Evolutionary conservation across 2,888 invertebrate species (phyloP), one percentile per base, ranked within the genome.

Genomic region (Heliconius ethilla): DNA sequence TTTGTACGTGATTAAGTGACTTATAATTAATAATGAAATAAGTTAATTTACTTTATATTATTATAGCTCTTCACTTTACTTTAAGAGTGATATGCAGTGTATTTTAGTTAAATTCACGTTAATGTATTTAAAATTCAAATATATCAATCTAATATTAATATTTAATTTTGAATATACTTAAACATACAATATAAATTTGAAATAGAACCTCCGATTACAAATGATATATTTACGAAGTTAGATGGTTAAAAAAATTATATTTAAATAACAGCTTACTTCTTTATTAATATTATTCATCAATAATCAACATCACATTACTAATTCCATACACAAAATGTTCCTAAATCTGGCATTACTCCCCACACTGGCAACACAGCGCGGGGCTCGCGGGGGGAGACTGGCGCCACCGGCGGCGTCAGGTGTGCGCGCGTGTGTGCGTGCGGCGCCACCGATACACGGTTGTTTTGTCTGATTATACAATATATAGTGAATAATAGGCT

Each of bases 401-500:
- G 92, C 93, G 93, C 92, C 93, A 91, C 91, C 89, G 90, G 88
- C 91, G 92, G 92, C 93, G 94, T 93, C 94, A 94, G 93, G 94
- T 94, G 94, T 85, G 86, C 90, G 90, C 89, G 88, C 83, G 79
- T 89, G 94, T 94, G 94, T 94, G 94, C 90, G 94, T 92, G 91
- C 90, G 93, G 93, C 93, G 93, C 93, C 93, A 92, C 87, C 89
- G 85, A 84, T 84, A 79, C 83, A 84, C 76, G 83, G 83, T 77
- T 81, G 82, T 81, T 81, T 82, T 82, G 78, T 80, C 74, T 81
- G 75, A 51, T 25, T 75, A 77, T n/a, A n/a, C 27, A 40, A 27
- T 59, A 15, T 77, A 76, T 77, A 55, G 70, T 82, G 70, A 73
- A 75, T 81, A 80, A 75, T 63, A 59, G 25, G 63, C 10, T 76